Evolutionary conservation across 1,140 invertebrate genomes (phyloP), one percentile per base, ranked within the genome.

Genomic region (Drosophila lini): DNA sequence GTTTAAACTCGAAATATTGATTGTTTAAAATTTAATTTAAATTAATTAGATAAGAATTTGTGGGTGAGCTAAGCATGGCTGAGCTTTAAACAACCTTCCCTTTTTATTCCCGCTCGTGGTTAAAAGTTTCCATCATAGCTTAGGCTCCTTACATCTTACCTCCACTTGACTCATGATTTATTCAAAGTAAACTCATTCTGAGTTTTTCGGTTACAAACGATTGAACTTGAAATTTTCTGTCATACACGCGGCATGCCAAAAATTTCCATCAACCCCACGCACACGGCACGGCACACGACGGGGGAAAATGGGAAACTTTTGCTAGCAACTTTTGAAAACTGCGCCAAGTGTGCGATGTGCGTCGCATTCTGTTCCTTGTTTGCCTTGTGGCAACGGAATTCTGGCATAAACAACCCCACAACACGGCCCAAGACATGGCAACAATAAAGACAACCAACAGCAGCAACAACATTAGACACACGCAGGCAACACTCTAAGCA

Each of bases 131-230:
- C 31, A 2, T 48, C 60, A 57, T 81, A 78, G 78, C 58, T 69
- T 25, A 60, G 45, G 40, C 41, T 42, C 31, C 31, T 28, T 28
- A 6, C 13, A 31, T 34, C 31, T 19, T 22, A 41, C 53, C 38
- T 28, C 38, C 56, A 73, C 60, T 67, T 67, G 60, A 63, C 76
- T 80, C 71, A 78, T 86, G 83, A 86, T 83, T 86, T 86, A 86
- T 86, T 86, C 84, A 88, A 80, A 83, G 73, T 86, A 83, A 80
- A 83, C 71, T 83, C 83, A 74, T 88, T 80, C 59, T 71, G 42
- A 62, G 55, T 25, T 76, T 64, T 53, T 75, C 59, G 68, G 68
- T 80, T 82, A 78, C 73, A 74, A 82, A 76, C 81, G 65, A 84
- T 84, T 84, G 81, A 82, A 78, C 76, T 83, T 76, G 70, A 79